Percentiles rank a stretch among this genome's conserved stretches.
phyloP scores from a whole-genome alignment of 2,888 invertebrate species.

The Pachymerium ferrugineum region DNA sequence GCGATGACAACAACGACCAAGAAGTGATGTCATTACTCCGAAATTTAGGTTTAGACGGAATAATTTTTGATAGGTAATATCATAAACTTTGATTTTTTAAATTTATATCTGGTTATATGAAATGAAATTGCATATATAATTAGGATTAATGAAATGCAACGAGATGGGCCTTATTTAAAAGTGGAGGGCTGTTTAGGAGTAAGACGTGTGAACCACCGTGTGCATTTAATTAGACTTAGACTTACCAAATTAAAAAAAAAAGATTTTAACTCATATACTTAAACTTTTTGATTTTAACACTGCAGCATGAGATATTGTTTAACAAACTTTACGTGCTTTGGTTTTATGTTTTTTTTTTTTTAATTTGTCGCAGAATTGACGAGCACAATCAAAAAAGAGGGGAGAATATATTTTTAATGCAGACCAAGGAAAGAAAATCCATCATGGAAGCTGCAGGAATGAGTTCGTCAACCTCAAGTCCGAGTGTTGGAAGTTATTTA shows the following conservation, averaged over 20 bases:
- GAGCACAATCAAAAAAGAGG: neutral
- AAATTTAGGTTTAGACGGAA: conserved; percentile 83
- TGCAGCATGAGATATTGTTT: no score
- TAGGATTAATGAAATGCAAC: neutral
- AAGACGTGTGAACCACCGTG: neutral
- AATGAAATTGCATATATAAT: neutral
- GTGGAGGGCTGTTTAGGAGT: neutral
- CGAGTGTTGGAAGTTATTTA: neutral
- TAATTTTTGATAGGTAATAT: conserved; percentile 83
- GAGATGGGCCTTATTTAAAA: neutral
- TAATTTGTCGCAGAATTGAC: neutral
- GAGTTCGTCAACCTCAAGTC: neutral
- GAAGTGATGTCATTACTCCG: conserved; percentile 79
- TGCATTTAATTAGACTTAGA: neutral
- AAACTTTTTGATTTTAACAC: no score
- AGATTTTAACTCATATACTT: no score
- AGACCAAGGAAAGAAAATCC: neutral
- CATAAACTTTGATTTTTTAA: neutral
- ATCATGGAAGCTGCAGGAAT: neutral
- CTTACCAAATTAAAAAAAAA: no score
- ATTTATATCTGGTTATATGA: neutral
- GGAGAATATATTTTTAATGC: conserved; percentile 28
- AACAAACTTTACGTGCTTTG: no score
- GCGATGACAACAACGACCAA: conserved; percentile 87
- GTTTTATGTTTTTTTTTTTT: neutral